Conservation (phyloP, 2,797 vertebrate genomes). For the Tinamus major region DNA sequence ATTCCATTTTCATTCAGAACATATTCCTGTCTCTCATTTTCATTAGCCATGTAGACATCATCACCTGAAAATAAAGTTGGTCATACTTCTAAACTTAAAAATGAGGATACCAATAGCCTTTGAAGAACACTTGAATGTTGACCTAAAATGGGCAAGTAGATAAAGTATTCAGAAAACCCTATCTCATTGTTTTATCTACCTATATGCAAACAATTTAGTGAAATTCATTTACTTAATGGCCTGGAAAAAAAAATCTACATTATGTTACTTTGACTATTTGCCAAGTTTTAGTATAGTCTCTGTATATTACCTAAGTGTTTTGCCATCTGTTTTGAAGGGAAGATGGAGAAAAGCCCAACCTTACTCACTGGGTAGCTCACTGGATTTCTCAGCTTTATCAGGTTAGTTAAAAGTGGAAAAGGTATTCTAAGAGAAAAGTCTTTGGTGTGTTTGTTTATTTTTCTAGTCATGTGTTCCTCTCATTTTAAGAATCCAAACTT, state of each 20-base stretch:
- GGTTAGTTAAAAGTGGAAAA: not conserved
- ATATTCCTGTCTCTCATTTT: conserved; percentile 88
- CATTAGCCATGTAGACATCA: conserved; percentile 87
- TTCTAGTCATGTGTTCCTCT: not conserved
- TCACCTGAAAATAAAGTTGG: conserved; percentile 82
- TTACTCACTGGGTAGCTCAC: not conserved
- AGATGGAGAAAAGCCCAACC: not conserved
- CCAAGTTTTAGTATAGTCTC: not conserved
- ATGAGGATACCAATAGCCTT: not conserved
- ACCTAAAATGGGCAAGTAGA: not conserved
- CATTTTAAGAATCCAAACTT: not conserved
- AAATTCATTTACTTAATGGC: not conserved
- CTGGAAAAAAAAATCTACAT: rapidly evolving
- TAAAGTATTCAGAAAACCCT: not conserved
- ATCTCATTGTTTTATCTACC: not conserved
- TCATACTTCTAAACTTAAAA: not conserved
- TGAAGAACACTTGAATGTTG: not conserved
- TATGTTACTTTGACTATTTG: not conserved
- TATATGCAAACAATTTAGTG: not conserved
- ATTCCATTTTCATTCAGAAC: conserved; percentile 90
- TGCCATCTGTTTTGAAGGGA: not conserved
- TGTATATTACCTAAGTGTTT: not conserved
- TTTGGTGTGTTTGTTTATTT: not conserved
- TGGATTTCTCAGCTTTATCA: not conserved
- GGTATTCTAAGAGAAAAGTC: not conserved